Percentiles rank a stretch among this genome's conserved stretches.
Conservation (phyloP, 2,113 vertebrate species). For the Mola mola region DNA sequence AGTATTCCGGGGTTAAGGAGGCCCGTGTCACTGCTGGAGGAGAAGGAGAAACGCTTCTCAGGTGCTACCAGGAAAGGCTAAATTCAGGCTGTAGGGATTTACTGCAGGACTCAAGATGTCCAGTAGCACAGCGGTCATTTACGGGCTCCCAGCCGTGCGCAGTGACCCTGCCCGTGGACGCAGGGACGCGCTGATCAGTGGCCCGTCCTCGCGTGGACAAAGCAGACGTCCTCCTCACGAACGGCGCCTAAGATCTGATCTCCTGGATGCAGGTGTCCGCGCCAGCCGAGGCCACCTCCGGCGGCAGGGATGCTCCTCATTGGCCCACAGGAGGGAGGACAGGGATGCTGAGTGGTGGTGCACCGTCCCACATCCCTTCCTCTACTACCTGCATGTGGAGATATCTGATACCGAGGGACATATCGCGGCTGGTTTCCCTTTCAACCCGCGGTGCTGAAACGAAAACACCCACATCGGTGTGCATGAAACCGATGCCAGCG, state of each 20-base stretch:
- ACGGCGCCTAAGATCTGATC: slow-evolving; percentile 48
- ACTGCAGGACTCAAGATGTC: no score
- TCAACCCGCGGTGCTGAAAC: slow-evolving; percentile 52
- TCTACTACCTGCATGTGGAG: slow-evolving; percentile 62
- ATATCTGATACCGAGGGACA: slow-evolving; percentile 67
- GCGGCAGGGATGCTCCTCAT: slow-evolving; percentile 31
- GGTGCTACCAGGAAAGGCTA: no score
- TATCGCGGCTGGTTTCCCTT: slow-evolving; percentile 43
- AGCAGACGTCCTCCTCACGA: not conserved
- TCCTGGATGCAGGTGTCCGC: slow-evolving; percentile 46
- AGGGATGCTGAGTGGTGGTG: slow-evolving; percentile 36
- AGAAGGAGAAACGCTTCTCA: not conserved
- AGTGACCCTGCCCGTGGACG: slow-evolving; percentile 16
- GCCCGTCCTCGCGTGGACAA: slow-evolving; percentile 6
- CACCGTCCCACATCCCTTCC: slow-evolving; percentile 60
- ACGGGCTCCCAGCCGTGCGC: no score
- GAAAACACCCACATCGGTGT: slow-evolving; percentile 66
- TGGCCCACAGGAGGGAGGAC: slow-evolving; percentile 33
- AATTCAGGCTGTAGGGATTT: no score
- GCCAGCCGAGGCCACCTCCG: slow-evolving; percentile 18
- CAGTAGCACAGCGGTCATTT: no score
- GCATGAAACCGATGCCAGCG: slow-evolving; percentile 6
- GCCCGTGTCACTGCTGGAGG: slow-evolving; percentile 51
- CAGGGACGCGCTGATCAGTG: not conserved
- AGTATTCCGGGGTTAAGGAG: slow-evolving; percentile 73